These are phyloP conservation scores for Columbina picui DNA, from an alignment of 2,113 vertebrate species.

Conservation along the genomic window DNA sequence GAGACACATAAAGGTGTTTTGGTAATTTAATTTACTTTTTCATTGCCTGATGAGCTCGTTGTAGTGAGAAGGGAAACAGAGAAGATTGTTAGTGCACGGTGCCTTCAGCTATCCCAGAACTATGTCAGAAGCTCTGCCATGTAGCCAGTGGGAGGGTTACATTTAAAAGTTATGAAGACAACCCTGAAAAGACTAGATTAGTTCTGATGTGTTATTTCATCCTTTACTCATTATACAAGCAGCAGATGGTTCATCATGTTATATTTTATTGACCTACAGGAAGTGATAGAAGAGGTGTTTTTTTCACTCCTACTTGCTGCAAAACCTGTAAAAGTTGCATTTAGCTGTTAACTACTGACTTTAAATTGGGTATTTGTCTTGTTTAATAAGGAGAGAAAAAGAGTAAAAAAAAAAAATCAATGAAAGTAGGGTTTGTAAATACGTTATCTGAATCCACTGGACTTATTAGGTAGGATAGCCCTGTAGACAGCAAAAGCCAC, in stretches of 20 bases:
- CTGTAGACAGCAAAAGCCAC: neutral
- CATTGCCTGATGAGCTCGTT: neutral
- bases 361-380: constrained; percentile 39
- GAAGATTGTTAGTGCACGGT: neutral
- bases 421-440: constrained; percentile 25
- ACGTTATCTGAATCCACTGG: constrained; percentile 14
- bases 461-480: constrained; percentile 18
- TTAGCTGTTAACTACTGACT: constrained; percentile 16
- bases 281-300: constrained; percentile 51
- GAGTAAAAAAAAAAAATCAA: neutral
- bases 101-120: neutral
- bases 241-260: constrained; percentile 54
- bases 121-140: neutral
- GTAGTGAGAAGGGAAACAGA: neutral
- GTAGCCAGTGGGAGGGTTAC: constrained; percentile 10
- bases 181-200: constrained; percentile 21
- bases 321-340: constrained; percentile 42
- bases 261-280: constrained; percentile 56
- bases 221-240: constrained; percentile 27
- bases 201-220: constrained; percentile 50
- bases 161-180: constrained; percentile 19
- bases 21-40: neutral
- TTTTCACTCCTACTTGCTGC: constrained; percentile 52
- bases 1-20: neutral
- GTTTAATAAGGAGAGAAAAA: constrained; percentile 45